phyloP scores from a whole-genome alignment of 1,140 invertebrate species.

The Drosophila asahinai region DNA sequence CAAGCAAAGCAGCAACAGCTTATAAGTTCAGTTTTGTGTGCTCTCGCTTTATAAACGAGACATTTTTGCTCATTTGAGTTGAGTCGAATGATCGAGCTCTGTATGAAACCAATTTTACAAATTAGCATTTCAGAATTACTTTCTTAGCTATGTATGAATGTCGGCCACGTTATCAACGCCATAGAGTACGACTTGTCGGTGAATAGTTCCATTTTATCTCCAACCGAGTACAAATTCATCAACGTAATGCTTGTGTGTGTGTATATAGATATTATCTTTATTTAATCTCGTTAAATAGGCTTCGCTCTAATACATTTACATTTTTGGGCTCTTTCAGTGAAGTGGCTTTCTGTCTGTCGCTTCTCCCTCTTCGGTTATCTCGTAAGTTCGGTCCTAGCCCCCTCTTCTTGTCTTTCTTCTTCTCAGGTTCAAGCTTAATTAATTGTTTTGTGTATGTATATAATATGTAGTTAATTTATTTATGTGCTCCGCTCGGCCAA shows the following conservation, averaged over 20 bases:
- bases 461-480: constrained; percentile 43
- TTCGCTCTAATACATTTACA: constrained; percentile 63
- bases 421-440: constrained; percentile 44
- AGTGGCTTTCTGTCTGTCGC: constrained; percentile 2
- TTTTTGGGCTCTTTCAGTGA: constrained; percentile 39
- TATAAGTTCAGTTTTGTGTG: too few species aligned
- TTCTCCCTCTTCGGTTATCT: constrained; percentile 6
- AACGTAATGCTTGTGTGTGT: constrained; percentile 23
- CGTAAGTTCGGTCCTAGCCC: constrained; percentile 8
- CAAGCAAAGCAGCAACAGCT: too few species aligned
- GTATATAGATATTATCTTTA: constrained; percentile 68
- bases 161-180: background rate
- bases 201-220: background rate
- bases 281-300: constrained; percentile 77
- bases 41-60: too few species aligned
- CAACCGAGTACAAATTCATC: constrained; percentile 8
- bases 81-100: too few species aligned
- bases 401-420: constrained; percentile 19
- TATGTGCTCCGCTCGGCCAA: constrained; percentile 19
- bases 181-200: background rate
- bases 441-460: constrained; percentile 19
- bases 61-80: too few species aligned
- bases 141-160: background rate
- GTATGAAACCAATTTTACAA: too few species aligned
- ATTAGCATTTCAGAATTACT: background rate